Evolutionary conservation across 2,797 vertebrate genomes (phyloP).

Genomic region (Apogon hyalosoma): DNA sequence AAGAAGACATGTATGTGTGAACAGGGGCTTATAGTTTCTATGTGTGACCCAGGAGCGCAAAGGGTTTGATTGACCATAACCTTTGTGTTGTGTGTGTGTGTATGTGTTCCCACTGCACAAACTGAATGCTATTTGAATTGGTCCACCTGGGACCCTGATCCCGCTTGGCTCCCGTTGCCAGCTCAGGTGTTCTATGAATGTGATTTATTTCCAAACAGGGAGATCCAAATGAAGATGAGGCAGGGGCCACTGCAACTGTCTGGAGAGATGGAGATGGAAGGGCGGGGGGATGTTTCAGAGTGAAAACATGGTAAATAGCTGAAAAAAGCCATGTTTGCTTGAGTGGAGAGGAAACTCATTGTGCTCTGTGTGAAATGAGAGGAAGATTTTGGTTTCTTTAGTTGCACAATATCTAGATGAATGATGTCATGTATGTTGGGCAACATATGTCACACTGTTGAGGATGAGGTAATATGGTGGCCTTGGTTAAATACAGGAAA

Average conservation of each 20-base stretch:
- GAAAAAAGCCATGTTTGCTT: constrained; percentile 39
- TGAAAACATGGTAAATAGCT: constrained; percentile 33
- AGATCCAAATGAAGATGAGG: constrained; percentile 73
- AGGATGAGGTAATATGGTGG: too few relatives aligned
- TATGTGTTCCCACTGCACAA: constrained; percentile 36
- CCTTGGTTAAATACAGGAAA: too few relatives aligned
- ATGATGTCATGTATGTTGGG: not conserved
- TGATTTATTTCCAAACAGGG: constrained; percentile 80
- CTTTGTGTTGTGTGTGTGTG: constrained; percentile 50
- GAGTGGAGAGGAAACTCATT: constrained; percentile 44
- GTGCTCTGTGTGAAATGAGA: constrained; percentile 30
- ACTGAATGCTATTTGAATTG: constrained; percentile 79
- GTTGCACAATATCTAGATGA: constrained; percentile 5
- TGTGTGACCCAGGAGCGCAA: constrained; percentile 61
- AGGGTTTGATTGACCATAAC: constrained; percentile 72
- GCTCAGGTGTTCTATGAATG: constrained; percentile 85
- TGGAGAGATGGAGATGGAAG: constrained; percentile 40
- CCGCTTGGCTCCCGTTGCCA: constrained; percentile 44
- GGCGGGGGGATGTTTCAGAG: constrained; percentile 8
- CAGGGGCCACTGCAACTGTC: constrained; percentile 37
- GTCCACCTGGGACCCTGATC: constrained; percentile 76
- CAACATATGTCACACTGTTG: too few relatives aligned
- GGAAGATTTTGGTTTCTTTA: constrained; percentile 6
- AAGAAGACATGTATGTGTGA: constrained; percentile 39
- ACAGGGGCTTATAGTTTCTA: constrained; percentile 48